Percentiles rank a stretch among this genome's conserved stretches.
Evolutionary conservation across 2,888 invertebrate genomes (phyloP).

Genomic region (Cyrtodaria siliqua): DNA sequence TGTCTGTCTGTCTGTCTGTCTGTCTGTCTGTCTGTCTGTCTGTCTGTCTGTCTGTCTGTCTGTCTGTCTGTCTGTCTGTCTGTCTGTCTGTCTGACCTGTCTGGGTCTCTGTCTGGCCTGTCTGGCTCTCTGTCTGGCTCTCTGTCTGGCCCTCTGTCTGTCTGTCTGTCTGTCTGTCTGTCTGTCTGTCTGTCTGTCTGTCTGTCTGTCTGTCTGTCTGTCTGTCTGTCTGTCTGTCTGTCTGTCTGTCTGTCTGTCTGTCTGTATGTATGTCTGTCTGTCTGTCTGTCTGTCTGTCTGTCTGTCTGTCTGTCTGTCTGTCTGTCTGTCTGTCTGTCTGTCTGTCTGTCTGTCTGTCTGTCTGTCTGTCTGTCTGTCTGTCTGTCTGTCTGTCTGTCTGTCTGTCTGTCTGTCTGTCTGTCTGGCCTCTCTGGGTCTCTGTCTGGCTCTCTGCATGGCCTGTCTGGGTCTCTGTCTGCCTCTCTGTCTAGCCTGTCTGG

Average conservation of each 20-base stretch:
- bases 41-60: constrained; percentile 3
- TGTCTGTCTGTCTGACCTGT: constrained; percentile 1
- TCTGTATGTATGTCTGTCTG: too few relatives aligned
- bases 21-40: constrained; percentile 3
- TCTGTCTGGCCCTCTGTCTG: too few relatives aligned
- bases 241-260: constrained; percentile 3
- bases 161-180: background rate
- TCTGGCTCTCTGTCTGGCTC: too few relatives aligned
- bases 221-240: constrained; percentile 3
- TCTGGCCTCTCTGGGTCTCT: too few relatives aligned
- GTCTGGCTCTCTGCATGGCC: too few relatives aligned
- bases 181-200: constrained; percentile 3
- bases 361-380: constrained; percentile 3
- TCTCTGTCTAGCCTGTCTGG: too few relatives aligned
- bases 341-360: constrained; percentile 3
- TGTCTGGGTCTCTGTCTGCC: too few relatives aligned
- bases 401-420: too few relatives aligned
- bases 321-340: constrained; percentile 3
- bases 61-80: constrained; percentile 3
- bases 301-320: constrained; percentile 3
- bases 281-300: constrained; percentile 3
- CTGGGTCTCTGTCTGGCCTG: too few relatives aligned
- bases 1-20: background rate
- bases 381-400: constrained; percentile 3
- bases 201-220: constrained; percentile 3